A percentile compares a stretch with the other conserved stretches of the same genome.
Conservation (phyloP, 2,113 vertebrate species). For the Acanthisitta chloris region DNA sequence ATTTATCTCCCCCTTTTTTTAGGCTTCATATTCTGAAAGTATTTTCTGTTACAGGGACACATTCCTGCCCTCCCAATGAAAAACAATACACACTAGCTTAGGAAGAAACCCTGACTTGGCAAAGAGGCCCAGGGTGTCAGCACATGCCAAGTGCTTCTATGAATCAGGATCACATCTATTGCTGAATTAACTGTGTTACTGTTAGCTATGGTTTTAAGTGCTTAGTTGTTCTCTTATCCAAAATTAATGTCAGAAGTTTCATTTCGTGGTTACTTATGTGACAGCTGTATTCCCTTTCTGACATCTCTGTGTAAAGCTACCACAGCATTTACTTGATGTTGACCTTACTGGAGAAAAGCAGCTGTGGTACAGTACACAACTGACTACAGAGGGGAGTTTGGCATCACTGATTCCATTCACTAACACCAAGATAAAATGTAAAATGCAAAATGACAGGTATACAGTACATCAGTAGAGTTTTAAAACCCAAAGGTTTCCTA, state of each 20-base stretch:
- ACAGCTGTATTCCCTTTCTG: not conserved
- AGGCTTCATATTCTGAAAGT: not conserved
- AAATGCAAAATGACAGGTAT: not conserved
- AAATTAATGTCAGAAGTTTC: not conserved
- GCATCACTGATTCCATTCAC: not conserved
- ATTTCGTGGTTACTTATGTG: not conserved
- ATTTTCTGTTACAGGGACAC: not conserved
- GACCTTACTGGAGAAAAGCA: not conserved
- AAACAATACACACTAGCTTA: accelerated
- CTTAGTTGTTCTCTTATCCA: not conserved
- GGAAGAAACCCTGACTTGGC: not conserved
- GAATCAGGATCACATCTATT: not conserved
- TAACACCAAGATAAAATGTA: not conserved
- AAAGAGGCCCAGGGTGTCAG: not conserved
- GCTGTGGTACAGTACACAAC: not conserved
- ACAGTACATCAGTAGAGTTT: not conserved
- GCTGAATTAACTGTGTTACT: not conserved
- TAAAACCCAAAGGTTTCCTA: not conserved
- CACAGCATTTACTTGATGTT: not conserved
- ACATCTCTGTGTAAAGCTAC: not conserved
- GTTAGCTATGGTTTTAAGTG: not conserved
- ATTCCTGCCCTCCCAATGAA: not conserved
- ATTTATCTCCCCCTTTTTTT: not conserved
- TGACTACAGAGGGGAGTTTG: not conserved
- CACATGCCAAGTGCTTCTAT: not conserved